These are phyloP conservation scores for Larimichthys crocea DNA, from an alignment of 2,113 vertebrate species.

Conservation along the genomic window DNA sequence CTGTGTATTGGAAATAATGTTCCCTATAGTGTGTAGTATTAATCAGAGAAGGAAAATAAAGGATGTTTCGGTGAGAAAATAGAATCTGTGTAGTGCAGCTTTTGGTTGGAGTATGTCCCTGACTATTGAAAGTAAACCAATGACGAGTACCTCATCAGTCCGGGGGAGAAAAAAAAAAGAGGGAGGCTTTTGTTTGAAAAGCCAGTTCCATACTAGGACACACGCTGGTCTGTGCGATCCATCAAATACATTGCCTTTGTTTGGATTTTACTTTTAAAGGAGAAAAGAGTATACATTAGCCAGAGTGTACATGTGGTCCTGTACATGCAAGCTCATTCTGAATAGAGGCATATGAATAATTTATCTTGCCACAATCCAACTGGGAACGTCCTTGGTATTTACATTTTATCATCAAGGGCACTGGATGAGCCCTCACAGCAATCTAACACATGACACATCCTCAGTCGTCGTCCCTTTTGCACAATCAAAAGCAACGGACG, in stretches of 20 bases:
- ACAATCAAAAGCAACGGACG: slow-evolving; percentile 45
- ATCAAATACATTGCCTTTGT: slow-evolving; percentile 69
- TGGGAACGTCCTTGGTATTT: slow-evolving; percentile 85
- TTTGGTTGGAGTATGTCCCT: slow-evolving; percentile 21
- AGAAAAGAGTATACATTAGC: slow-evolving; percentile 72
- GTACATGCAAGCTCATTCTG: slow-evolving; percentile 79
- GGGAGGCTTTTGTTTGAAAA: slow-evolving; percentile 55
- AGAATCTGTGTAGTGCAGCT: slow-evolving; percentile 43
- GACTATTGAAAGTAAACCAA: slow-evolving; percentile 48
- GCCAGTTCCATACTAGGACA: slow-evolving; percentile 57
- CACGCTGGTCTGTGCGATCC: slow-evolving; percentile 52
- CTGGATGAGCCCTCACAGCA: slow-evolving; percentile 71
- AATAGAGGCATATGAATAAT: slow-evolving; percentile 84
- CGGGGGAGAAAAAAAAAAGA: neutral
- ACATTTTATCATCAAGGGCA: slow-evolving; percentile 86
- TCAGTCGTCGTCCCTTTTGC: slow-evolving; percentile 52
- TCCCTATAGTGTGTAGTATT: slow-evolving; percentile 64
- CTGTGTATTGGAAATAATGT: slow-evolving; percentile 70
- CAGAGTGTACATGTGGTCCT: slow-evolving; percentile 69
- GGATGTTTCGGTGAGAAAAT: slow-evolving; percentile 48
- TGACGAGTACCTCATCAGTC: slow-evolving; percentile 14
- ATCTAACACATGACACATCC: slow-evolving; percentile 74
- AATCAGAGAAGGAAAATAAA: slow-evolving; percentile 69
- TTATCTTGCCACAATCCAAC: slow-evolving; percentile 82
- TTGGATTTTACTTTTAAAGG: slow-evolving; percentile 78